phyloP scores from a whole-genome alignment of 2,113 vertebrate genomes.

The Tautogolabrus adspersus region DNA sequence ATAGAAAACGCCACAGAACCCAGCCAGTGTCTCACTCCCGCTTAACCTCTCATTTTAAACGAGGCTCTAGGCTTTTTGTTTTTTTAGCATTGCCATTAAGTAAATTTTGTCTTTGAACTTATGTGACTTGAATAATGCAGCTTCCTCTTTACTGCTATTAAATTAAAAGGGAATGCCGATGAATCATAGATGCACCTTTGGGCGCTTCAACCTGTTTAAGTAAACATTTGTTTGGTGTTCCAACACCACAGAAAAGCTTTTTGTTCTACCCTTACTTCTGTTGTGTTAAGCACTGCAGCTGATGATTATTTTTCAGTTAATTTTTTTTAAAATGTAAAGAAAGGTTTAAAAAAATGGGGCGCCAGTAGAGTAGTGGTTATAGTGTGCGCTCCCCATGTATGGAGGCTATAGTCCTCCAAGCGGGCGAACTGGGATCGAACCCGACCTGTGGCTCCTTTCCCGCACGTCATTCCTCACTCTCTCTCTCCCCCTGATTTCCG shows the following conservation, averaged over 20 bases:
- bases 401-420: too few species aligned
- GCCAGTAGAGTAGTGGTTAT: too few species aligned
- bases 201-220: slow-evolving; percentile 4
- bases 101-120: slow-evolving; percentile 44
- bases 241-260: slow-evolving; percentile 17
- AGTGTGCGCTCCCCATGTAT: too few species aligned
- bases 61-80: slow-evolving; percentile 23
- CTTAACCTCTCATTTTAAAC: slow-evolving; percentile 58
- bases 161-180: slow-evolving; percentile 36
- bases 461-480: too few species aligned
- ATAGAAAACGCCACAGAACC: slow-evolving; percentile 46
- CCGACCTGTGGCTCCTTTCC: too few species aligned
- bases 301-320: background rate
- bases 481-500: too few species aligned
- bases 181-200: slow-evolving; percentile 11
- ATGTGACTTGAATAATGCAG: slow-evolving; percentile 47
- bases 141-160: slow-evolving; percentile 36
- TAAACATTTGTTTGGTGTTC: slow-evolving; percentile 39
- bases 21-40: slow-evolving; percentile 49
- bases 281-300: background rate
- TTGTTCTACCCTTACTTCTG: slow-evolving; percentile 17
- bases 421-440: too few species aligned
- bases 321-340: background rate
- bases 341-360: too few species aligned
- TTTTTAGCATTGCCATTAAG: slow-evolving; percentile 36